A percentile compares a stretch with the other conserved stretches of the same genome.
Evolutionary conservation across 1,140 invertebrate species (phyloP).

Genomic region (Aphaenogaster ashmeadi): DNA sequence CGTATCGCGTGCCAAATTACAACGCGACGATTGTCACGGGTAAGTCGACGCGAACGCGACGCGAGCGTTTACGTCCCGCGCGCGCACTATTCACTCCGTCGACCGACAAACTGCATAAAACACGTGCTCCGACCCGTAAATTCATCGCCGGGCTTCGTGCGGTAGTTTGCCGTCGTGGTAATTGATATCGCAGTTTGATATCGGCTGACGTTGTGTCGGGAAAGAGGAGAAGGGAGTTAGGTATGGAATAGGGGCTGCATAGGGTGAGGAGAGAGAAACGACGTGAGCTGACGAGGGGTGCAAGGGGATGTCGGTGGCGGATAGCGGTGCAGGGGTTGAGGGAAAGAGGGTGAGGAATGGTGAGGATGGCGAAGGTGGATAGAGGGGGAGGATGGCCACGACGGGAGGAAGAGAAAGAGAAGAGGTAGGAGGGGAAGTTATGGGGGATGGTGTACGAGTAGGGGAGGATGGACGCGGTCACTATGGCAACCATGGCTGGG

Average conservation of each 20-base stretch:
- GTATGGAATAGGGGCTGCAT: constrained; percentile 52
- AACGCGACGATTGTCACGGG: constrained; percentile 34
- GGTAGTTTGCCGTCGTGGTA: constrained; percentile 67
- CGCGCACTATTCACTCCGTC: constrained; percentile 35
- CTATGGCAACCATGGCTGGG: constrained; percentile 82
- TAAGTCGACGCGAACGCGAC: constrained; percentile 21
- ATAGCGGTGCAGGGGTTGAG: not conserved
- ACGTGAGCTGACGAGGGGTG: constrained; percentile 36
- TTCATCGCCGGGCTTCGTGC: constrained; percentile 61
- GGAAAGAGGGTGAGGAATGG: constrained; percentile 15
- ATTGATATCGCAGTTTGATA: constrained; percentile 77
- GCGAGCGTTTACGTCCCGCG: constrained; percentile 32
- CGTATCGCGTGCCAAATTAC: constrained; percentile 37
- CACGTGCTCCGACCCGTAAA: constrained; percentile 61
- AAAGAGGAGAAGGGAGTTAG: not conserved
- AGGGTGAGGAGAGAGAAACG: constrained; percentile 24
- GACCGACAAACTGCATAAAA: constrained; percentile 61
- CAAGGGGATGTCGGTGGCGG: constrained; percentile 56
- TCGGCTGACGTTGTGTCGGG: constrained; percentile 67
- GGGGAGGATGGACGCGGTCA: constrained; percentile 80
- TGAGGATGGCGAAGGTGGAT: constrained; percentile 53
- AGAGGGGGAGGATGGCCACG: constrained; percentile 54
- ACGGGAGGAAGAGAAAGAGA: constrained; percentile 61
- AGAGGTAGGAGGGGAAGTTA: constrained; percentile 56
- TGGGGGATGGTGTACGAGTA: constrained; percentile 70